Evolutionary conservation across 2,113 vertebrate genomes (phyloP).

Genomic region (Caloenas nicobarica): DNA sequence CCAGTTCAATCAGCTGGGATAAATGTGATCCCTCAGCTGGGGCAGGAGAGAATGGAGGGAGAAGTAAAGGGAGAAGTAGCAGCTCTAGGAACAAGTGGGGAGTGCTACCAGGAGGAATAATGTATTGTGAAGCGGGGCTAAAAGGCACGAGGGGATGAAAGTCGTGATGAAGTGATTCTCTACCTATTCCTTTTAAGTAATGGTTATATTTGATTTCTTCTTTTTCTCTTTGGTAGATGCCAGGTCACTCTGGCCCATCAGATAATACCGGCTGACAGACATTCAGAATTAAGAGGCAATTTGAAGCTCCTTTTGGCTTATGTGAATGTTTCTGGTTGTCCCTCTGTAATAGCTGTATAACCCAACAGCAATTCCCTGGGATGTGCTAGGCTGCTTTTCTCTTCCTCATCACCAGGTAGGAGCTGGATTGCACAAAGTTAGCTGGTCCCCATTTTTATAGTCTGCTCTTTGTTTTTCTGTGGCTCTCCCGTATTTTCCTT

Average conservation of each 20-base stretch:
- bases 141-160: not conserved
- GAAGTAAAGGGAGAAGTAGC: accelerated
- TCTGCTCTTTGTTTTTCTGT: not conserved
- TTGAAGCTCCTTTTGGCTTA: not conserved
- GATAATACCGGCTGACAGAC: not conserved
- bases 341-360: not conserved
- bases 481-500: not conserved
- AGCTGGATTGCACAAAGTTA: not conserved
- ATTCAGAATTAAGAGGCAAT: not conserved
- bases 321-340: not conserved
- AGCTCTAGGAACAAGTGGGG: not conserved
- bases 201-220: not conserved
- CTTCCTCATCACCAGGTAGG: not conserved
- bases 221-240: not conserved
- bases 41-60: accelerated
- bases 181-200: not conserved
- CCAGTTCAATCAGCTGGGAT: not conserved
- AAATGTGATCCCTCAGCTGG: too few relatives aligned
- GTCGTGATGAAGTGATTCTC: not conserved
- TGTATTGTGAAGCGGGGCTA: not conserved
- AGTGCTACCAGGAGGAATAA: not conserved
- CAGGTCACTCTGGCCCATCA: not conserved
- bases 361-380: not conserved
- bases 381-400: not conserved
- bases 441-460: not conserved